These are phyloP conservation scores for Marronus borbonicus DNA, from an alignment of 2,888 invertebrate species.

Conservation along the genomic window DNA sequence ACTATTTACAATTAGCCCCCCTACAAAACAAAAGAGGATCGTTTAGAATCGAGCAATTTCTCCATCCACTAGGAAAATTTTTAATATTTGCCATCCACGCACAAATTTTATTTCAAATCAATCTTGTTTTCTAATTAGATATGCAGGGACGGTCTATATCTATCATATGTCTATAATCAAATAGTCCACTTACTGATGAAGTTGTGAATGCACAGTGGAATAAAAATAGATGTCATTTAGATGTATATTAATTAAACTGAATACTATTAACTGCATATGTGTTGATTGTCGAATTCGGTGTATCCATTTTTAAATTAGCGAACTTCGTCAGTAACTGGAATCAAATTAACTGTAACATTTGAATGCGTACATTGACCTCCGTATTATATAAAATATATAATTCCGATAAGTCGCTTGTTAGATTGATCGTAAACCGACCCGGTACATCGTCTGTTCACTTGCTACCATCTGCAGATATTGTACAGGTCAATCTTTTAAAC, in stretches of 20 bases:
- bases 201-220: slow-evolving; percentile 21
- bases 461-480: slow-evolving; percentile 51
- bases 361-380: slow-evolving; percentile 43
- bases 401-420: slow-evolving; percentile 42
- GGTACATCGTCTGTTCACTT: slow-evolving; percentile 46
- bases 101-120: slow-evolving; percentile 51
- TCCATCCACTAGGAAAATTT: slow-evolving; percentile 56
- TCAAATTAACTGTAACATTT: slow-evolving; percentile 32
- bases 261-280: slow-evolving; percentile 25
- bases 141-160: slow-evolving; percentile 46
- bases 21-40: slow-evolving; percentile 56
- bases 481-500: slow-evolving; percentile 47
- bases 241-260: slow-evolving; percentile 10
- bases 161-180: slow-evolving; percentile 38
- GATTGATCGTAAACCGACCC: slow-evolving; percentile 48
- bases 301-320: background rate
- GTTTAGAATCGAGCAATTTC: slow-evolving; percentile 53
- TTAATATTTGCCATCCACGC: slow-evolving; percentile 56
- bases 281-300: slow-evolving; percentile 15
- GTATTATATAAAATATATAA: slow-evolving; percentile 32
- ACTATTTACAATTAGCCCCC: slow-evolving; percentile 54
- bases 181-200: slow-evolving; percentile 31
- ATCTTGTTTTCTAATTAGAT: slow-evolving; percentile 42
- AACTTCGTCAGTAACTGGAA: slow-evolving; percentile 31
- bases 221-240: slow-evolving; percentile 25